Percentiles rank a stretch among this genome's conserved stretches.
phyloP scores from a whole-genome alignment of 2,113 vertebrate genomes.

The Chionomys nivalis region DNA sequence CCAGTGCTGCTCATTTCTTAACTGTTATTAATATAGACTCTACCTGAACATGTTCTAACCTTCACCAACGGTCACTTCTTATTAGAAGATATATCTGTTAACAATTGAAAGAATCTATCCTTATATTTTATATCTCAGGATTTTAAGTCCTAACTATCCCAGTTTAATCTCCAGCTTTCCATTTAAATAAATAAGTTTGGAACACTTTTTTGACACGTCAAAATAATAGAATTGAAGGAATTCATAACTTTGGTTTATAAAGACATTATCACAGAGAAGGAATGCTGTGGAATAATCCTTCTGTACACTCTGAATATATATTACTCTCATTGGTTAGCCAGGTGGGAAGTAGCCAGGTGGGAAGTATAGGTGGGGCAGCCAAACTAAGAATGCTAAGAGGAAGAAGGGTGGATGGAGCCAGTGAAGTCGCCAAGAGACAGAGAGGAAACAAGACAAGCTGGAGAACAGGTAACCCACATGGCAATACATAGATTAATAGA shows the following conservation, averaged over 20 bases:
- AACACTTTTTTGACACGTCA: constrained; percentile 8
- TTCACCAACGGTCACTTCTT: not conserved
- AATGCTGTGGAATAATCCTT: not conserved
- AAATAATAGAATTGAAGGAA: constrained; percentile 22
- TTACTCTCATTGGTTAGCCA: too few relatives aligned
- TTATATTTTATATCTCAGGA: not conserved
- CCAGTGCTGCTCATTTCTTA: constrained; percentile 3
- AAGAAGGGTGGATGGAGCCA: too few relatives aligned
- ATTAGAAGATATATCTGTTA: constrained; percentile 20
- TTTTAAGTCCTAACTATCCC: not conserved
- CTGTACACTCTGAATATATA: too few relatives aligned
- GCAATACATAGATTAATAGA: too few relatives aligned
- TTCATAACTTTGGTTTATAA: not conserved
- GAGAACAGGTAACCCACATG: too few relatives aligned
- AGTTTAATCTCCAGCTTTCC: constrained; percentile 5
- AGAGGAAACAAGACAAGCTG: too few relatives aligned
- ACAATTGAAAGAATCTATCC: constrained; percentile 14
- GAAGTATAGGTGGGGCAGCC: too few relatives aligned
- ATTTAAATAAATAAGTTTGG: constrained; percentile 28
- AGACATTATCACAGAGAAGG: not conserved
- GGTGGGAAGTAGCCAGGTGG: too few relatives aligned
- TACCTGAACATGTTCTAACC: not conserved
- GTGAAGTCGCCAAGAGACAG: too few relatives aligned
- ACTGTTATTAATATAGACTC: constrained; percentile 6
- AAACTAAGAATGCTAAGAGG: too few relatives aligned